phyloP scores from a whole-genome alignment of 1,140 invertebrate genomes.

The Ganaspis sp. region DNA sequence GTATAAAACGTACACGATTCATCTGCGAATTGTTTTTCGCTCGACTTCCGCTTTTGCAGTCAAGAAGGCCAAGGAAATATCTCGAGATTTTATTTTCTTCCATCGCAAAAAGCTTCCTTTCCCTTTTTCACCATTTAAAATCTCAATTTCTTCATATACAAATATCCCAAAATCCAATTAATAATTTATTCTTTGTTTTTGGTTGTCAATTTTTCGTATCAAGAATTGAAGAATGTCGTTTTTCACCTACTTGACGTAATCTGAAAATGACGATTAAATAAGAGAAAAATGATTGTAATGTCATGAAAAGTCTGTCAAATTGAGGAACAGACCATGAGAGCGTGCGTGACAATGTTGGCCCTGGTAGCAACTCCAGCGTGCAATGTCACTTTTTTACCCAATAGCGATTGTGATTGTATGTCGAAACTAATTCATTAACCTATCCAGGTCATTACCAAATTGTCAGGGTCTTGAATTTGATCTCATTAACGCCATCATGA shows the following conservation, averaged over 20 bases:
- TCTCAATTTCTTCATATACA: not conserved
- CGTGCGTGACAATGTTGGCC: conserved; percentile 39
- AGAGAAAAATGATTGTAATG: not conserved
- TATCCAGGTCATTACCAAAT: conserved; percentile 67
- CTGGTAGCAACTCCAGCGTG: conserved; percentile 56
- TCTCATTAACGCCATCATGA: conserved; percentile 20
- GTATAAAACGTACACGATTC: conserved; percentile 31
- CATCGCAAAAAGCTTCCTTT: not conserved
- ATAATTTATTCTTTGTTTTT: too few species aligned
- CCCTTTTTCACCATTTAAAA: not conserved
- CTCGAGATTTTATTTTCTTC: not conserved
- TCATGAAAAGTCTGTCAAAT: conserved; percentile 36
- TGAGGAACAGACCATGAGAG: conserved; percentile 50
- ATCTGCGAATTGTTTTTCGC: conserved; percentile 23
- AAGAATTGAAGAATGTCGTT: too few species aligned
- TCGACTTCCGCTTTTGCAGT: conserved; percentile 5
- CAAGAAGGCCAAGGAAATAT: conserved; percentile 19
- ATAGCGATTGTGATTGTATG: conserved; percentile 43
- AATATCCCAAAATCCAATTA: too few species aligned
- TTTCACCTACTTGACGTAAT: too few species aligned
- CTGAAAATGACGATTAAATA: too few species aligned
- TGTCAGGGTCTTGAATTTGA: conserved; percentile 58
- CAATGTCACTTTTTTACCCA: conserved; percentile 60
- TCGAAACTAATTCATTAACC: conserved; percentile 55
- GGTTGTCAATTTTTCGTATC: too few species aligned